Conservation (phyloP, 2,797 vertebrate species). For the Pterois miles region DNA sequence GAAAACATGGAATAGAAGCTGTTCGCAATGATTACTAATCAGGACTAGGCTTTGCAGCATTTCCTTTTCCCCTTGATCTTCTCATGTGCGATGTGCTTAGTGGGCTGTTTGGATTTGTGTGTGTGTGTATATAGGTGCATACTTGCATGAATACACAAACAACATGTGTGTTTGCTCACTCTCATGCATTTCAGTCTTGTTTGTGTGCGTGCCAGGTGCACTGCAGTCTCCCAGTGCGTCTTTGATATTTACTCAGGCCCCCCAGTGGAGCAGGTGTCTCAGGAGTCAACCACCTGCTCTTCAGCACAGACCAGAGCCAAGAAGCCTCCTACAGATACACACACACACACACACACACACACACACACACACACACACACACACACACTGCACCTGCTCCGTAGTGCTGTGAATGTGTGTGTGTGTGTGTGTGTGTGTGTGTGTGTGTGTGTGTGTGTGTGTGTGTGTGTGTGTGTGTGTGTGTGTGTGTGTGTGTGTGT, state of each 20-base stretch:
- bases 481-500: constrained; percentile 22
- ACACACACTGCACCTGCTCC: constrained; percentile 66
- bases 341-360: constrained; percentile 24
- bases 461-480: constrained; percentile 37
- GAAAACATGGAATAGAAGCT: constrained; percentile 9
- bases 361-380: constrained; percentile 24
- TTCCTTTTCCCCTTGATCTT: constrained; percentile 43
- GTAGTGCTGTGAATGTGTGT: constrained; percentile 39
- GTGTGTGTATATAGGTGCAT: constrained; percentile 23
- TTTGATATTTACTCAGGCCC: constrained; percentile 79
- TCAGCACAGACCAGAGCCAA: constrained; percentile 68
- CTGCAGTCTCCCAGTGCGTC: constrained; percentile 60
- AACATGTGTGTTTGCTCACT: constrained; percentile 67
- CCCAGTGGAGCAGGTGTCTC: constrained; percentile 79
- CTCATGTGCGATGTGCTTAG: constrained; percentile 48
- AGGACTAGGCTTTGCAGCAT: constrained; percentile 36
- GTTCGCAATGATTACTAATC: constrained; percentile 43
- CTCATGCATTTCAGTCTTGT: constrained; percentile 61
- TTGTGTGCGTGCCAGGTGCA: constrained; percentile 75
- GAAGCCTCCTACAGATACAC: constrained; percentile 51
- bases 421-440: too few relatives aligned
- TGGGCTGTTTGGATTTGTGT: constrained; percentile 50
- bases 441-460: constrained; percentile 37
- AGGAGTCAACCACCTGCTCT: constrained; percentile 82
- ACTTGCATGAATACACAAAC: constrained; percentile 57